Evolutionary conservation across 2,113 vertebrate genomes (phyloP), one percentile per base, ranked within the genome.

Genomic region (Ameiurus melas): DNA sequence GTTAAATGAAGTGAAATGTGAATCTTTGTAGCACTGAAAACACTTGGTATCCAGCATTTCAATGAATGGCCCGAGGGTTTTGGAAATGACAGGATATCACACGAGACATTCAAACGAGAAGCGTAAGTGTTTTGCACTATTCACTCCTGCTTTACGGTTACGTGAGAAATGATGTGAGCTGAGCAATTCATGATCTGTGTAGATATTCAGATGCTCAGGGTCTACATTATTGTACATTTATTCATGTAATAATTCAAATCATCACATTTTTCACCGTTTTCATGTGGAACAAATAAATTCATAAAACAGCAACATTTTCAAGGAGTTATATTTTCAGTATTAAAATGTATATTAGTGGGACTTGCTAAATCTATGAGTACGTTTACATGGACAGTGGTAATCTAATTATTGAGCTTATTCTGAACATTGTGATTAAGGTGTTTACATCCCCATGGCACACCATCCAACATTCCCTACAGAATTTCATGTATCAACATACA

Each of bases 101-200:
- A 81, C 0, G 91, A 94, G 5, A 94, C 94, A 2, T 96, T 96
- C 89, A 95, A 89, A 89, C 87, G 13, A 73, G 95, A 95, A 86
- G 94, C 92, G 96, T 95, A 93, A 95, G 95, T 92, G 84, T 70
- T 77, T 55, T 25, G 79, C 88, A 87, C 22, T 39, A 25, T 80
- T 13, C 22, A 51, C 16, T 68, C 75, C 53, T 70, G 6, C n/a
- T 19, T 64, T 79, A 53, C 27, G 30, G 58, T 39, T 51, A 82
- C 33, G 30, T 20, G 62, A 30, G 3, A 53, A 71, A 16, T 8
- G 73, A 73, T 83, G 36, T 12, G 17, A 79, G 30, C 43, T 51
- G 20, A 12, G 68, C 55, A 39, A 75, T 79, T n/a, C 33, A 62
- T 85, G 16, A 19, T 43, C 81, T 75, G 4, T 75, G 25, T 25